A percentile compares a stretch with the other conserved stretches of the same genome.
Conservation (phyloP, 2,113 vertebrate genomes). For the Ophthalmolycus amberensis region DNA sequence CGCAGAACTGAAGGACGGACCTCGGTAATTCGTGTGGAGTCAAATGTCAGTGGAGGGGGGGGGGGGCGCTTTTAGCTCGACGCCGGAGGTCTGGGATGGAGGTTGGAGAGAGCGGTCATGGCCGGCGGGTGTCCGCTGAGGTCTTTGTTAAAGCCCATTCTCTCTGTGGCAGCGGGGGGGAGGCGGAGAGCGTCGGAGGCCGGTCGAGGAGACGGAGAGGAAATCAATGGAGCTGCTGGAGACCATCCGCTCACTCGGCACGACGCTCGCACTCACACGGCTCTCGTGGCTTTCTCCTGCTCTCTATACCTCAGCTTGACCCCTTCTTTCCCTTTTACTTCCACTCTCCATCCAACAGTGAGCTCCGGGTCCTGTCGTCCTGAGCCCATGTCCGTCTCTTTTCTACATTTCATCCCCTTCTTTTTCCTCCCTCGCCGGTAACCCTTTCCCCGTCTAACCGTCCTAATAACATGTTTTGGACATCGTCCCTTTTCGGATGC, state of each 20-base stretch:
- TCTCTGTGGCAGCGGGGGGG: constrained; percentile 48
- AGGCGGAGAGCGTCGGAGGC: constrained; percentile 40
- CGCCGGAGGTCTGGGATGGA: constrained; percentile 53
- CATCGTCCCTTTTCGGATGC: constrained; percentile 16
- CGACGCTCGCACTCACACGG: constrained; percentile 49
- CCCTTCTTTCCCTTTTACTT: constrained; percentile 54
- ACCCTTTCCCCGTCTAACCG: background rate
- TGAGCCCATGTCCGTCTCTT: background rate
- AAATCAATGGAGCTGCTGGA: constrained; percentile 80
- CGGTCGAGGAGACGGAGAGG: constrained; percentile 49
- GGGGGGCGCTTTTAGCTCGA: constrained; percentile 60
- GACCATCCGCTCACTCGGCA: constrained; percentile 68
- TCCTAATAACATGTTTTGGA: background rate
- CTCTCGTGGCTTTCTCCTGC: constrained; percentile 53
- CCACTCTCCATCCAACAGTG: constrained; percentile 23
- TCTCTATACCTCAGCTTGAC: constrained; percentile 72
- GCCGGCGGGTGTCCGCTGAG: constrained; percentile 61
- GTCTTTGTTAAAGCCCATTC: constrained; percentile 77
- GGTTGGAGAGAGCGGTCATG: constrained; percentile 60
- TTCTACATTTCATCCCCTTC: background rate
- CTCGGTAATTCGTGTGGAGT: constrained; percentile 63
- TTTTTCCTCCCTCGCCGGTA: background rate
- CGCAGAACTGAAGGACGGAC: constrained; percentile 17
- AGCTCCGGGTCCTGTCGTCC: constrained; percentile 6
- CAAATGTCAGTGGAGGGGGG: constrained; percentile 68